Percentiles rank a stretch among this genome's conserved stretches.
These are phyloP conservation scores for Mesochorus sp. DNA, from an alignment of 2,888 invertebrate species.

Conservation along the genomic window DNA sequence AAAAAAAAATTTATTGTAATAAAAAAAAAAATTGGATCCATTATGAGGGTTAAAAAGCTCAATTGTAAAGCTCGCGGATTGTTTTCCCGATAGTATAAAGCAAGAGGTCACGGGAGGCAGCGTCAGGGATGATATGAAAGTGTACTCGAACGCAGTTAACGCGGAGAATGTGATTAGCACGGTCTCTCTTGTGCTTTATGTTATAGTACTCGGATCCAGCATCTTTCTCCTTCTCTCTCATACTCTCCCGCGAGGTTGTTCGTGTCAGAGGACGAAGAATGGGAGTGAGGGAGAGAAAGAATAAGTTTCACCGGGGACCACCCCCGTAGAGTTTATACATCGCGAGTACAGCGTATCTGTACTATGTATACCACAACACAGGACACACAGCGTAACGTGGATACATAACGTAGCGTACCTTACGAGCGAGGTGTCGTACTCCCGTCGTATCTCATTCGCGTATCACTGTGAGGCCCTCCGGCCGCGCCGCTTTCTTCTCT, in stretches of 20 bases:
- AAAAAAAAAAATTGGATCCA: too few species aligned
- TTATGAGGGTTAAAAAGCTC: conserved; percentile 4
- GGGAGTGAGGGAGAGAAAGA: conserved; percentile 41
- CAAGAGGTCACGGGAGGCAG: conserved; percentile 44
- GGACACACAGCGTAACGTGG: conserved; percentile 53
- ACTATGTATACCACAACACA: conserved; percentile 33
- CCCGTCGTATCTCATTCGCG: conserved; percentile 73
- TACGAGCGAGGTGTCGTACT: conserved; percentile 70
- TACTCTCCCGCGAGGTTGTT: conserved; percentile 26
- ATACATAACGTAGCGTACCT: conserved; percentile 73
- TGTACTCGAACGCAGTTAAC: conserved; percentile 62
- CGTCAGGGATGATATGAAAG: conserved; percentile 35
- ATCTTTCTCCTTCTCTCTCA: not conserved
- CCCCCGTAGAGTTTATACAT: conserved; percentile 69
- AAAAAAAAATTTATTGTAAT: too few species aligned
- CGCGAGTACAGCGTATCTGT: conserved; percentile 49
- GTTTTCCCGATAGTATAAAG: conserved; percentile 13
- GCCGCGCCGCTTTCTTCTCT: conserved; percentile 31
- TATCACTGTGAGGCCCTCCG: conserved; percentile 65
- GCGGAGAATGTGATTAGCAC: conserved; percentile 72
- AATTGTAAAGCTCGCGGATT: not conserved
- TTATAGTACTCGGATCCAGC: not conserved
- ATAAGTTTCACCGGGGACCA: conserved; percentile 67
- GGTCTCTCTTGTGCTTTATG: conserved; percentile 12
- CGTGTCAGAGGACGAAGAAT: conserved; percentile 39